Conservation (phyloP, 2,113 vertebrate genomes). For the Accipiter cooperii region DNA sequence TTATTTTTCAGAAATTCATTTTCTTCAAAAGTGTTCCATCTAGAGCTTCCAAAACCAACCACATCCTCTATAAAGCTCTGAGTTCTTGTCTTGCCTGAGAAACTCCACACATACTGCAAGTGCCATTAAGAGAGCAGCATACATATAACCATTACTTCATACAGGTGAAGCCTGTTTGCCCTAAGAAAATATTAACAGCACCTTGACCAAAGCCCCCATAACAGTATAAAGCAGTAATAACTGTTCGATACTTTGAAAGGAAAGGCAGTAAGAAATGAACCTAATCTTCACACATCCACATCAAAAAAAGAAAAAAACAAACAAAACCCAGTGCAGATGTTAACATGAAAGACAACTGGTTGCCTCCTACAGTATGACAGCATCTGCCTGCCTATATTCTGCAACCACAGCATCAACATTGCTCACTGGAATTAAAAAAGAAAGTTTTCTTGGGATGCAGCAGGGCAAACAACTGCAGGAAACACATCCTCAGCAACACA, state of each 20-base stretch:
- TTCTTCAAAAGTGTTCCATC: not conserved
- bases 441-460: not conserved
- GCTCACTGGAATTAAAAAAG: not conserved
- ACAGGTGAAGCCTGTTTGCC: not conserved
- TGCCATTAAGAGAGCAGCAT: not conserved
- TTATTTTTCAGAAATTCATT: not conserved
- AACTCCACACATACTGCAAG: not conserved
- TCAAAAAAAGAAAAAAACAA: not conserved
- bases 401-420: not conserved
- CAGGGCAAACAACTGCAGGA: not conserved
- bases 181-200: not conserved
- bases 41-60: not conserved
- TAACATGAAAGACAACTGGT: not conserved
- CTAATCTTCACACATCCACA: not conserved
- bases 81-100: not conserved
- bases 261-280: not conserved
- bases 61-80: not conserved
- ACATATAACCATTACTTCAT: not conserved
- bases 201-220: not conserved
- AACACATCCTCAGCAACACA: not conserved
- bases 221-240: not conserved
- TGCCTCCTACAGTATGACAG: not conserved
- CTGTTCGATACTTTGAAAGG: not conserved
- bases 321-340: not conserved
- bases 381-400: not conserved